Conservation (phyloP, 2,797 vertebrate species). For the Eremophila alpestris region DNA sequence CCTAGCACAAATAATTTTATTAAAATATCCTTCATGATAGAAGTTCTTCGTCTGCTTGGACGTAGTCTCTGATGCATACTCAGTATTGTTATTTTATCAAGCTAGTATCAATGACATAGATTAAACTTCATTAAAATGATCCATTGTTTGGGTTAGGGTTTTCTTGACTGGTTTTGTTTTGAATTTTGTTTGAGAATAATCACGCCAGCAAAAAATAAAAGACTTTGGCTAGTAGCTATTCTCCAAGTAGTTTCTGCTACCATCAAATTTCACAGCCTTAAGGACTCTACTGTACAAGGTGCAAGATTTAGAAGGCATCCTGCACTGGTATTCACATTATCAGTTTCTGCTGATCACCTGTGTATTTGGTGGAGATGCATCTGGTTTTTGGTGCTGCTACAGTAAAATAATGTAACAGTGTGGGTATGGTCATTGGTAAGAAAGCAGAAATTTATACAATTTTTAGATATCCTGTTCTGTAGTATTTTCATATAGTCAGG, state of each 20-base stretch:
- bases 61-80: not conserved
- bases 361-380: accelerated
- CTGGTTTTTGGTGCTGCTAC: not conserved
- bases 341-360: not conserved
- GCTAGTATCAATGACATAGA: not conserved
- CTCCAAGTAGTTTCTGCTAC: not conserved
- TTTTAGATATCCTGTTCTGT: not conserved
- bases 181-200: not conserved
- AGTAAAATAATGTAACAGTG: accelerated
- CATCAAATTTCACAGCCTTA: not conserved
- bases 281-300: not conserved
- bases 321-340: not conserved
- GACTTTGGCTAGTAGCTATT: not conserved
- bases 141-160: not conserved
- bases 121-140: not conserved
- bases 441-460: not conserved
- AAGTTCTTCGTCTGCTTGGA: not conserved
- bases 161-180: not conserved
- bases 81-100: not conserved
- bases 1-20: not conserved
- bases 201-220: not conserved
- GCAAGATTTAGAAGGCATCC: not conserved
- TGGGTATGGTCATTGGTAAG: not conserved
- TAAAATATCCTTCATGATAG: not conserved
- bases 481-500: not conserved